phyloP scores from a whole-genome alignment of 2,888 invertebrate species.

The Calameuta filiformis region DNA sequence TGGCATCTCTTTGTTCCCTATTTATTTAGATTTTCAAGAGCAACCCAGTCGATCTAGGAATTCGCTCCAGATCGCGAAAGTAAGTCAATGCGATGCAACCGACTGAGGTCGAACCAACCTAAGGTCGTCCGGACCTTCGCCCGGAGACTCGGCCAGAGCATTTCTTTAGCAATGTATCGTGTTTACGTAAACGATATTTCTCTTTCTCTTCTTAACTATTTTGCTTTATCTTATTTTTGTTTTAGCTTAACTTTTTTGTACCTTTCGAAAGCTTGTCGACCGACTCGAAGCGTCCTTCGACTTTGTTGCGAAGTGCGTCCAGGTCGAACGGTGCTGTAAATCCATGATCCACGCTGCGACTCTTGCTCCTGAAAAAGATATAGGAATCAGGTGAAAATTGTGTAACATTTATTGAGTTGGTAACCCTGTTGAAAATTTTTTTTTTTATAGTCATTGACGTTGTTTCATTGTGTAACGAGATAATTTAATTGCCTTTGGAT shows the following conservation, averaged over 20 bases:
- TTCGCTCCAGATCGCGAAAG: constrained; percentile 53
- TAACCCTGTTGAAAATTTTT: neutral
- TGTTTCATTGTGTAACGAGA: no score
- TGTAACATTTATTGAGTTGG: neutral
- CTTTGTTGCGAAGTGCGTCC: constrained; percentile 85
- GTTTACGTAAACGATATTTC: constrained; percentile 6
- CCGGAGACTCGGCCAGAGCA: neutral
- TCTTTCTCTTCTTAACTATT: neutral
- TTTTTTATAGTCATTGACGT: no score
- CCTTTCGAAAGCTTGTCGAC: constrained; percentile 75
- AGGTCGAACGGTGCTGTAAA: constrained; percentile 87
- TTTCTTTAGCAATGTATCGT: neutral
- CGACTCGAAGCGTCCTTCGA: constrained; percentile 87
- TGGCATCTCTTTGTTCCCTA: no score
- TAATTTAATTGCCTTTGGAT: no score
- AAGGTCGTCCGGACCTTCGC: neutral
- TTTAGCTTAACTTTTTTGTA: constrained; percentile 28
- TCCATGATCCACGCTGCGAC: constrained; percentile 91
- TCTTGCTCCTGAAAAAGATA: constrained; percentile 82
- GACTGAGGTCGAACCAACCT: constrained; percentile 36
- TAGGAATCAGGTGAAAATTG: no score
- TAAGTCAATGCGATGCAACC: constrained; percentile 57
- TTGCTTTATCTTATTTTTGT: no score
- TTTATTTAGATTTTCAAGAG: neutral
- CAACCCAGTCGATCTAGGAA: constrained; percentile 37